Base-by-base conservation (phyloP, 2,888 invertebrate species). In the Latrodectus hesperus region DNA sequence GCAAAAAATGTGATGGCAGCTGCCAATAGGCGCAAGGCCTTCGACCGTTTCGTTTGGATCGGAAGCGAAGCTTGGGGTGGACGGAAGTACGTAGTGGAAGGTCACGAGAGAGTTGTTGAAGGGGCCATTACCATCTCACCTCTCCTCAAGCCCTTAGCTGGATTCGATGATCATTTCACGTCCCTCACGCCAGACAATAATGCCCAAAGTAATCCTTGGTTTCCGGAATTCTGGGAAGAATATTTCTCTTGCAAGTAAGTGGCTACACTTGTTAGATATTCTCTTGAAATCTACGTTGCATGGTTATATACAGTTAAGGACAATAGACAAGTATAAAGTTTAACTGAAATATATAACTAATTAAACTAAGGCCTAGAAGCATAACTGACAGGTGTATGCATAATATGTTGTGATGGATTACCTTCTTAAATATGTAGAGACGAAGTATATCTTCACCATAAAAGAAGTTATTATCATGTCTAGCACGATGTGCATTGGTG, bases 41-140 rank as follows among this genome's bases (percentile, higher is more conserved):
- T 65, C 90, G 91, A 88, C 38, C 91, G 91, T 3, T 93, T 93
- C 90, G 92, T 93, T 5, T 94, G 94, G 94, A 92, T 94, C 70
- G 94, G 94, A 10, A 93, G 93, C 73, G 94, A 94, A 89, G 93
- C 93, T 8, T 94, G 94, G 94, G 93, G 91, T 64, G 92, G 92
- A 10, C 89, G 92, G 12, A 88, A 90, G 17, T 87, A 90, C 16
- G 90, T 91, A 14, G 91, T 90, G 49, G 79, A 90, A 89, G 90
- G 91, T 38, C 88, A 91, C 78, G 92, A 92, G 74, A 89, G 91
- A 1, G 92, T 93, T 0, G 91, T 93, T 10, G 93, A 93, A 84
- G 93, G 93, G 0, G 93, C 94, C 1, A 92, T 94, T 1, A 93
- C 94, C 0, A 93, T 94, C 3, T 94, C 94, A 84, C 94, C 94